Conservation (phyloP, 2,113 vertebrate species). For the Recurvirostra avosetta region DNA sequence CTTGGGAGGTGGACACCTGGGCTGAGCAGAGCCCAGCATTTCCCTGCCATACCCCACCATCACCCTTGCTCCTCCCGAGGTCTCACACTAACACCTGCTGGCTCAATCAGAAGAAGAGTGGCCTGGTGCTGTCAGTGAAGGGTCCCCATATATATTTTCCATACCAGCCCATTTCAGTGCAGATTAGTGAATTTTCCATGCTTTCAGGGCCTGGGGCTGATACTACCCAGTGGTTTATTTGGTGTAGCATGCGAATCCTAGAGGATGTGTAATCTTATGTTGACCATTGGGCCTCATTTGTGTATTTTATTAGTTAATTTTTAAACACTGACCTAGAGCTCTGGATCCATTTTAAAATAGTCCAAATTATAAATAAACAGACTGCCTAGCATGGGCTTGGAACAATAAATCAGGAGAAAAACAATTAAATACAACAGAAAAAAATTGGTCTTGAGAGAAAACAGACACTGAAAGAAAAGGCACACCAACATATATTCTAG, state of each 20-base stretch:
- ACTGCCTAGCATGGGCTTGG: conserved; percentile 54
- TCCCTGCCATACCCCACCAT: not conserved
- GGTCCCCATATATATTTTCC: not conserved
- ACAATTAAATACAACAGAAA: conserved; percentile 65
- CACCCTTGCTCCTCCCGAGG: accelerated
- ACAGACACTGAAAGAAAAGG: conserved; percentile 41
- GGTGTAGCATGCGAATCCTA: conserved; percentile 6
- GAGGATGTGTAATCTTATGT: conserved; percentile 50
- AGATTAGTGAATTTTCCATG: not conserved
- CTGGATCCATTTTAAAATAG: conserved; percentile 63
- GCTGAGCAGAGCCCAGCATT: not conserved
- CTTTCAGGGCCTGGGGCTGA: not conserved
- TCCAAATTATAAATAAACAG: conserved; percentile 68
- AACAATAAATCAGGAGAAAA: conserved; percentile 67
- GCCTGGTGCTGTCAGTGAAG: not conserved
- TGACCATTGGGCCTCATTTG: conserved; percentile 58
- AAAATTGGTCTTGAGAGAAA: conserved; percentile 59
- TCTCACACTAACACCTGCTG: not conserved
- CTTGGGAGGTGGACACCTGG: not conserved
- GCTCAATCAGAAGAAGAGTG: not conserved
- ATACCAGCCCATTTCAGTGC: not conserved
- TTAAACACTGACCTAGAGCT: conserved; percentile 61
- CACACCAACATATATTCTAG: not conserved
- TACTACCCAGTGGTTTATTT: conserved; percentile 23
- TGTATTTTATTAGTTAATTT: conserved; percentile 70